A percentile compares a stretch with the other conserved stretches of the same genome.
Evolutionary conservation across 2,888 invertebrate species (phyloP).

Genomic region (Encarsia formosa): DNA sequence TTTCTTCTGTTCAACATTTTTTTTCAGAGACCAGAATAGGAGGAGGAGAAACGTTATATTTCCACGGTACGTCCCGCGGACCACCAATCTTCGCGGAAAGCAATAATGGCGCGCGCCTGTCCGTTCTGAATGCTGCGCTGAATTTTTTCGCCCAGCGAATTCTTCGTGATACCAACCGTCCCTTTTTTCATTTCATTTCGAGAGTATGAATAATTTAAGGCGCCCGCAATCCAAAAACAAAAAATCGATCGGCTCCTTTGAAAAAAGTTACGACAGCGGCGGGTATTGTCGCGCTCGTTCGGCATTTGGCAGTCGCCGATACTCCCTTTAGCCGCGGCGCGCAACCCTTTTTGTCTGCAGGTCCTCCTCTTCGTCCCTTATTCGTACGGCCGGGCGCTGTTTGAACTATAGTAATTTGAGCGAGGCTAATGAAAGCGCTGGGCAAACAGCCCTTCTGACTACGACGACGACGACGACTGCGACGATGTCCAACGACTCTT

Average conservation of each 20-base stretch:
- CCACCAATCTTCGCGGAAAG: constrained; percentile 46
- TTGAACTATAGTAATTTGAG: constrained; percentile 51
- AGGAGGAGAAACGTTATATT: constrained; percentile 43
- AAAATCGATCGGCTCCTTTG: no score
- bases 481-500: background rate
- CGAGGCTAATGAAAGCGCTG: constrained; percentile 50
- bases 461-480: background rate
- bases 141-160: background rate
- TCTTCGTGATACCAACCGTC: background rate
- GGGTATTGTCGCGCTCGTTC: no score
- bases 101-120: constrained; percentile 46
- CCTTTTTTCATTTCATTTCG: no score
- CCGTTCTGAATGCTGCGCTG: constrained; percentile 38
- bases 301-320: background rate
- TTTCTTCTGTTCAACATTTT: constrained; percentile 1
- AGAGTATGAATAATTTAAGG: no score
- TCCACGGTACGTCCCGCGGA: constrained; percentile 40
- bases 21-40: no score
- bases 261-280: no score
- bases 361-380: constrained; percentile 26
- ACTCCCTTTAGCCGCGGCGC: no score
- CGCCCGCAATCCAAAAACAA: no score
- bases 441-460: constrained; percentile 39
- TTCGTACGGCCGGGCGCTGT: constrained; percentile 32
- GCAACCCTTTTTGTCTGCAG: no score